phyloP scores from a whole-genome alignment of 2,797 vertebrate species.

The Phalloptychus januarius region DNA sequence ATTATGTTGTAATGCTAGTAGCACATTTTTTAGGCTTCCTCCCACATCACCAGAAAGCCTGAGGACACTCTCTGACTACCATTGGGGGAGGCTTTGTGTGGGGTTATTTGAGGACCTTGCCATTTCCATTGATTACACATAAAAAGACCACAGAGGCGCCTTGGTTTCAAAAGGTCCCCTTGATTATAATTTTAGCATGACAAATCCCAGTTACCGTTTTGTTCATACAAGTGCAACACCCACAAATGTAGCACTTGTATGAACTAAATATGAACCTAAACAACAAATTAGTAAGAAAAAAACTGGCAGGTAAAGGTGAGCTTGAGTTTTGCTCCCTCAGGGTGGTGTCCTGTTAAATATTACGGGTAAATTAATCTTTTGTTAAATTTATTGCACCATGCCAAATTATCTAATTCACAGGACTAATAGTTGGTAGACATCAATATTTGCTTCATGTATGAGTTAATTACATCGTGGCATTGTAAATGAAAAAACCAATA shows the following conservation, averaged over 20 bases:
- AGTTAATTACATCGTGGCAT: slow-evolving; percentile 30
- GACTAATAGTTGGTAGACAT: slow-evolving; percentile 33
- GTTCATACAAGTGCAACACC: slow-evolving; percentile 11
- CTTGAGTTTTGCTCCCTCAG: slow-evolving; percentile 3
- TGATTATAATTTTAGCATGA: slow-evolving; percentile 44
- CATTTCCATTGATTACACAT: slow-evolving; percentile 77
- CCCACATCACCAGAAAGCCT: slow-evolving; percentile 55
- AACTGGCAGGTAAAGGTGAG: slow-evolving; percentile 3
- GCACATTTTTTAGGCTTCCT: slow-evolving; percentile 11
- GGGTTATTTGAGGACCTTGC: slow-evolving; percentile 63
- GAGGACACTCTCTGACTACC: slow-evolving; percentile 68
- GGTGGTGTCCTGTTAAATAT: slow-evolving; percentile 22
- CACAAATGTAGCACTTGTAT: too few relatives aligned
- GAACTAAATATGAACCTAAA: neutral
- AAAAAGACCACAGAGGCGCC: slow-evolving; percentile 61
- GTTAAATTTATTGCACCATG: slow-evolving; percentile 30
- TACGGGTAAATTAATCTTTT: slow-evolving; percentile 14
- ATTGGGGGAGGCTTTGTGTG: neutral
- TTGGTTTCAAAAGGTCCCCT: slow-evolving; percentile 46
- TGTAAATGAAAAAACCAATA: slow-evolving; percentile 29
- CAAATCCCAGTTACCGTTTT: slow-evolving; percentile 17
- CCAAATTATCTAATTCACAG: slow-evolving; percentile 28
- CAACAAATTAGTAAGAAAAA: neutral
- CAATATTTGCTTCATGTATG: slow-evolving; percentile 49
- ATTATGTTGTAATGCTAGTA: neutral